Evolutionary conservation across 2,888 invertebrate genomes (phyloP).

Genomic region (Nudaria mundana): DNA sequence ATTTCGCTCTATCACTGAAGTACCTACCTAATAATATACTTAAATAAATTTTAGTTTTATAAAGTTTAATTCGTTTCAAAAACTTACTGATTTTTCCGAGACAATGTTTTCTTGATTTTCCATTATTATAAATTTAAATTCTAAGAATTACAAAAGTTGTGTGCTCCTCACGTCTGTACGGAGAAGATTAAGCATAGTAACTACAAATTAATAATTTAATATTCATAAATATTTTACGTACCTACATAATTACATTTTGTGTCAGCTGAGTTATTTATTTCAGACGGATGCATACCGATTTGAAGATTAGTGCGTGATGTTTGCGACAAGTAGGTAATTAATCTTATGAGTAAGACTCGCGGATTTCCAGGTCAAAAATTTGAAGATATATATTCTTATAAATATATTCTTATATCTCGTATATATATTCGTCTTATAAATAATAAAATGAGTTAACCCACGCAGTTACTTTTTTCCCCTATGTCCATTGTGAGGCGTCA

Average conservation of each 20-base stretch:
- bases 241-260: slow-evolving; percentile 69
- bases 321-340: slow-evolving; percentile 70
- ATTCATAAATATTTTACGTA: too few relatives aligned
- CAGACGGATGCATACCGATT: slow-evolving; percentile 67
- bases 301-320: slow-evolving; percentile 65
- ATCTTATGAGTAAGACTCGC: slow-evolving; percentile 59
- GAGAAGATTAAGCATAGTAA: slow-evolving; percentile 47
- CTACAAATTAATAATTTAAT: slow-evolving; percentile 60
- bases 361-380: slow-evolving; percentile 64
- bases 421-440: too few relatives aligned
- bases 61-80: slow-evolving; percentile 4
- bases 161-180: slow-evolving; percentile 50
- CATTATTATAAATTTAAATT: slow-evolving; percentile 27
- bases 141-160: slow-evolving; percentile 1
- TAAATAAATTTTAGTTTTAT: slow-evolving; percentile 5
- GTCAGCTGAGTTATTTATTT: slow-evolving; percentile 63
- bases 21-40: too few relatives aligned
- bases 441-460: too few relatives aligned
- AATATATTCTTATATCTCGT: too few relatives aligned
- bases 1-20: too few relatives aligned
- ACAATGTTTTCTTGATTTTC: slow-evolving; percentile 43
- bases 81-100: slow-evolving; percentile 50
- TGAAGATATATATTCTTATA: slow-evolving; percentile 47
- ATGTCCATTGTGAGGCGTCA: too few relatives aligned
- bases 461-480: too few relatives aligned